Conservation (phyloP, 2,113 vertebrate genomes). For the Periophthalmus modestus region DNA sequence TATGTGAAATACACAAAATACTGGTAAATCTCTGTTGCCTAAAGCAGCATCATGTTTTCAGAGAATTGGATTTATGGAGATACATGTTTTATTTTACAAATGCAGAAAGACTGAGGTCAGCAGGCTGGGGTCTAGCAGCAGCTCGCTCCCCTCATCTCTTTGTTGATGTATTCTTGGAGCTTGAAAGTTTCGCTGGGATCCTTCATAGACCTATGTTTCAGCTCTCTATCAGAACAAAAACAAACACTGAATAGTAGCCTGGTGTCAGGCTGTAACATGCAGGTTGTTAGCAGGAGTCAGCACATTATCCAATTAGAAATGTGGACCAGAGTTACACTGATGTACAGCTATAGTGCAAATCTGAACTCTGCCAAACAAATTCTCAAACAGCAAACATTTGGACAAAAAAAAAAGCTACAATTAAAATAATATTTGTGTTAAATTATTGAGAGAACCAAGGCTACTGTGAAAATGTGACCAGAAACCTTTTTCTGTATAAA, state of each 20-base stretch:
- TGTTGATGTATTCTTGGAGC: constrained; percentile 89
- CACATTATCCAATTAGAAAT: not conserved
- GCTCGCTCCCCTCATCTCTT: constrained; percentile 80
- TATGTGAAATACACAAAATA: not conserved
- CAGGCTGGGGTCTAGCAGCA: constrained; percentile 66
- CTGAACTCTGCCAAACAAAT: not conserved
- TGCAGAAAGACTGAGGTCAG: not conserved
- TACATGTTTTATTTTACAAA: not conserved
- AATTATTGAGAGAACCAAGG: no score
- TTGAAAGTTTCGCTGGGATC: constrained; percentile 84
- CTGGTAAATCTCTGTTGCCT: not conserved
- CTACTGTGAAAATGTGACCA: no score
- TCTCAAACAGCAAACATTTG: not conserved
- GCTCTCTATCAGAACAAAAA: constrained; percentile 75
- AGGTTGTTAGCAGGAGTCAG: not conserved
- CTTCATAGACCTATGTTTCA: constrained; percentile 86
- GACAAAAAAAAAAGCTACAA: not conserved
- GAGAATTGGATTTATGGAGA: constrained; percentile 19
- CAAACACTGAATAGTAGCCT: not conserved
- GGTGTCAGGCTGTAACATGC: no score
- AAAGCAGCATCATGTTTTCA: not conserved
- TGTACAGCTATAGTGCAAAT: not conserved
- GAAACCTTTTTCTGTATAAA: no score
- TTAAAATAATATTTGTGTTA: no score
- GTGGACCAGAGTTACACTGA: no score